Evolutionary conservation across 1,140 invertebrate genomes (phyloP), one percentile per base, ranked within the genome.

Genomic region (Monomorium pharaonis): DNA sequence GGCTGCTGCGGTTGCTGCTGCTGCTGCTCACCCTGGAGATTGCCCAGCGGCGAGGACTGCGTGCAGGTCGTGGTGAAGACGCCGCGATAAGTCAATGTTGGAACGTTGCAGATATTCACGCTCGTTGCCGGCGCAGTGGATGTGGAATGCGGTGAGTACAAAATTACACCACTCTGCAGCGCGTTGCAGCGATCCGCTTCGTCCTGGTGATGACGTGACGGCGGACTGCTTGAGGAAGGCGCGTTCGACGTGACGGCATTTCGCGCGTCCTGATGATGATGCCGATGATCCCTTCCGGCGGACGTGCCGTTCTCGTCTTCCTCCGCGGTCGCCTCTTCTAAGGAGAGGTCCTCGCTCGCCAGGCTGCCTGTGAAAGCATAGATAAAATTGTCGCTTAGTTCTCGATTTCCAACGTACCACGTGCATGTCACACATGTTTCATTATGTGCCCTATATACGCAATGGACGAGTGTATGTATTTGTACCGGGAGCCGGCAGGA

Each of bases 271-370:
- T 88, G 93, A 58, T 95, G 94, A 85, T 94, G 94, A 14, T 94
- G 94, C 87, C 89, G 93, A 78, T 93, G 95, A 91, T 92, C 94
- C 88, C 89, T 92, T 84, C 86, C 94, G 74, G 93, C 96, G 96
- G 94, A 96, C 95, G 94, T 96, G 96, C 94, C 96, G 91, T 96
- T 96, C 90, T 98, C 97, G 93, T 98, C 97, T 90, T 97, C 97
- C 89, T 97, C 96, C 78, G 96, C 96, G 76, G 96, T 96, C 49
- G 93, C 93, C 81, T 96, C 96, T 80, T 97, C 97, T 92, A 97
- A 94, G 1, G 97, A 97, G 33, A 98, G 94, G 92, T 98, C 97
- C 92, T 97, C 97, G 56, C 97, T 96, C 89, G 97, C 96, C 94
- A 98, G 95, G 84, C 97, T 97, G 95, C 97, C 97, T 98, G 95